phyloP scores from a whole-genome alignment of 2,888 invertebrate genomes.

The Yponomeuta cagnagella region DNA sequence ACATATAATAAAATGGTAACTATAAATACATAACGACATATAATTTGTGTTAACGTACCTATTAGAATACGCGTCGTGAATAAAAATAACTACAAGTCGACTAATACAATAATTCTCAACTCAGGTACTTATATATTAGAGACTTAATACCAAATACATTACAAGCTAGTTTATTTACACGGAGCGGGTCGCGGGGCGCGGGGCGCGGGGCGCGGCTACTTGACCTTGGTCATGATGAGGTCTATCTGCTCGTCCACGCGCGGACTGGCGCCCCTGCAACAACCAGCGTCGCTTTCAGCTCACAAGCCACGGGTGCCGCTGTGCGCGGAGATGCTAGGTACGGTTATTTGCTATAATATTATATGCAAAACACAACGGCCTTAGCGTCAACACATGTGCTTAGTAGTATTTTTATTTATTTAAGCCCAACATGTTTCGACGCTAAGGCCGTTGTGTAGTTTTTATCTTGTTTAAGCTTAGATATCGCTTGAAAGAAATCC shows the following conservation, averaged over 20 bases:
- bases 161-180: slow-evolving; percentile 15
- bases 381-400: neutral
- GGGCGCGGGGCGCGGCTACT: slow-evolving; percentile 29
- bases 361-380: neutral
- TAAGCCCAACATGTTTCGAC: too few species aligned
- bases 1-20: slow-evolving; percentile 29
- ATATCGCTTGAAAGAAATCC: too few species aligned
- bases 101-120: slow-evolving; percentile 21
- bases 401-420: too few species aligned
- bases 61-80: neutral
- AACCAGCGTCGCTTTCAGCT: neutral
- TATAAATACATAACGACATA: slow-evolving; percentile 20
- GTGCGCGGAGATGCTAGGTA: neutral
- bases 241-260: slow-evolving; percentile 89
- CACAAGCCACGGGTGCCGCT: neutral
- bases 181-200: neutral
- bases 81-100: slow-evolving; percentile 19
- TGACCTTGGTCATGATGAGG: slow-evolving; percentile 79
- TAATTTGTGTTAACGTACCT: neutral
- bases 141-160: slow-evolving; percentile 13
- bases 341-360: neutral
- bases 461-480: too few species aligned
- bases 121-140: slow-evolving; percentile 50
- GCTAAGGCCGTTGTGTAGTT: too few species aligned
- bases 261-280: slow-evolving; percentile 80